Evolutionary conservation across 2,113 vertebrate species (phyloP).

Genomic region (Pseudois nayaur): DNA sequence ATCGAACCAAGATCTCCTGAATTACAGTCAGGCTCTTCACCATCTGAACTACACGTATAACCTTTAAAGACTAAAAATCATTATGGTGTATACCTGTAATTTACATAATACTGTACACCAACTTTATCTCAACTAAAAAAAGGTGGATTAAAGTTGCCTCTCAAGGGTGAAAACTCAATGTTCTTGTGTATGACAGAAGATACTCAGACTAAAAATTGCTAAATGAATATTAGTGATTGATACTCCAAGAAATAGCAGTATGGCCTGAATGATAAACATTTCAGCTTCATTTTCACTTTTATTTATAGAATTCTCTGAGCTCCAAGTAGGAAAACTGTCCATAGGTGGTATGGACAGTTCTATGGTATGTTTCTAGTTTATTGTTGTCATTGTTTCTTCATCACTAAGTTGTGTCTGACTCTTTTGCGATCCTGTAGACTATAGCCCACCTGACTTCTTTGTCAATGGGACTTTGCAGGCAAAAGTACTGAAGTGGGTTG

Average conservation of each 20-base stretch:
- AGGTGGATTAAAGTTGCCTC: neutral
- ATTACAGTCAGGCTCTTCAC: neutral
- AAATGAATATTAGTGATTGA: neutral
- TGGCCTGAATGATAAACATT: neutral
- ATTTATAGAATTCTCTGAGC: neutral
- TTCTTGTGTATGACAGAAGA: neutral
- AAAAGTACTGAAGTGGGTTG: neutral
- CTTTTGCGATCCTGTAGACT: neutral
- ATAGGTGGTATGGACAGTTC: neutral
- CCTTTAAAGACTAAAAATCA: neutral
- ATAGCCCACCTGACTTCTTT: neutral
- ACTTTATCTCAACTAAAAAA: neutral
- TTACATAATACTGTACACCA: neutral
- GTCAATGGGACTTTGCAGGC: neutral
- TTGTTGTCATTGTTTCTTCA: neutral
- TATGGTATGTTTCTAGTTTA: neutral
- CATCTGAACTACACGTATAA: neutral
- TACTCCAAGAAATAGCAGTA: neutral
- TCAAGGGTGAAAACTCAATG: neutral
- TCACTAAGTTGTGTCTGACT: neutral
- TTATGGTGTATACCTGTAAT: neutral
- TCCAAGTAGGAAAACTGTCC: neutral
- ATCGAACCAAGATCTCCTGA: neutral
- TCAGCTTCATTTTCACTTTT: neutral
- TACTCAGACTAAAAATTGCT: neutral